Conservation (phyloP, 1,140 invertebrate genomes). For the Metaphire vulgaris region DNA sequence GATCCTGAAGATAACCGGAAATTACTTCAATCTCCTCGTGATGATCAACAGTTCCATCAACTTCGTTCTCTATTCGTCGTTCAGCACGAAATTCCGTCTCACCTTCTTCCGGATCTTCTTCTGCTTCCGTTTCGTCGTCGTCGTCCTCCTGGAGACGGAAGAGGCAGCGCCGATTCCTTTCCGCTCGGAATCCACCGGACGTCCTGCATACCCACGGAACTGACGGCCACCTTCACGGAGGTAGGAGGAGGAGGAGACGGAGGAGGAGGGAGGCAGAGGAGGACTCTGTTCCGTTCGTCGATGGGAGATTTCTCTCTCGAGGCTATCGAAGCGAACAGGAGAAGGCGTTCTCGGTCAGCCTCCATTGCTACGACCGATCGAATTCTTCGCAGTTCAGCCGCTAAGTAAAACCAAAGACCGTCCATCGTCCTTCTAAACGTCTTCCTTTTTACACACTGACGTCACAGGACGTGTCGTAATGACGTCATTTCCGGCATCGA, state of each 20-base stretch:
- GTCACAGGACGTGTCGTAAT: too few species aligned
- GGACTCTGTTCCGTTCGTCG: neutral
- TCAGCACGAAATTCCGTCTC: slow-evolving; percentile 68
- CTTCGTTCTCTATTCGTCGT: slow-evolving; percentile 70
- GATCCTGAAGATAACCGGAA: slow-evolving; percentile 56
- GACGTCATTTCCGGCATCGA: too few species aligned
- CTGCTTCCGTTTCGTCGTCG: slow-evolving; percentile 48
- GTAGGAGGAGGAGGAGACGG: too few species aligned
- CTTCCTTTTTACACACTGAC: too few species aligned
- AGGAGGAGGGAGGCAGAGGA: too few species aligned
- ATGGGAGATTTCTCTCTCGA: neutral
- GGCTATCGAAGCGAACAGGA: neutral
- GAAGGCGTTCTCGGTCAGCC: neutral
- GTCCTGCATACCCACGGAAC: neutral
- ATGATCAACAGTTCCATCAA: slow-evolving; percentile 66
- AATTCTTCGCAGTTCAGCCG: neutral
- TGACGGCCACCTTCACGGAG: neutral
- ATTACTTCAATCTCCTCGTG: slow-evolving; percentile 68
- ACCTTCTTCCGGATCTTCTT: slow-evolving; percentile 65
- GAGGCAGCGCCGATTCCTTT: neutral
- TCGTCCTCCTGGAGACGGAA: too few species aligned
- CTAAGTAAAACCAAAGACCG: too few species aligned
- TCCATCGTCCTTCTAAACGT: too few species aligned
- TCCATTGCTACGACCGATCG: neutral
- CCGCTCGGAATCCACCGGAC: neutral